phyloP scores from a whole-genome alignment of 2,113 vertebrate species.

The Hydrolagus affinis region DNA sequence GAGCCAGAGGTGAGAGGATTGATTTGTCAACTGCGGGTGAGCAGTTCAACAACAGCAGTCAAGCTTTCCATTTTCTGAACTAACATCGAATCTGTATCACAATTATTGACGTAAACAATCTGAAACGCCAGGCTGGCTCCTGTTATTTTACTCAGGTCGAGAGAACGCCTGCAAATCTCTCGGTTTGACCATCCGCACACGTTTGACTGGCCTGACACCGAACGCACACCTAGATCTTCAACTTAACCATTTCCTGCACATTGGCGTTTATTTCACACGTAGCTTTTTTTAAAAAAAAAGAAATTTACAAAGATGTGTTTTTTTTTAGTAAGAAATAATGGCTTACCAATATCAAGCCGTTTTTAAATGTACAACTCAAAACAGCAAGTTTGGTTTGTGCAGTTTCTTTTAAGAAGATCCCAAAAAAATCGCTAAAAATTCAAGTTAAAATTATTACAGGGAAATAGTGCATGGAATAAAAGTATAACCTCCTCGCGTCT shows the following conservation, averaged over 20 bases:
- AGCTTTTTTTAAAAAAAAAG: constrained; percentile 15
- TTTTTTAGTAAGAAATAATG: constrained; percentile 10
- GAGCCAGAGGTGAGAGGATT: too few relatives aligned
- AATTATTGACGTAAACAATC: too few relatives aligned
- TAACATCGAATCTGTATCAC: too few relatives aligned
- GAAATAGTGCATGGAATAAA: constrained; percentile 22
- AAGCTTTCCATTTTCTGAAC: too few relatives aligned
- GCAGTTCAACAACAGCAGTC: too few relatives aligned
- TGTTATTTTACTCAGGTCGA: too few relatives aligned
- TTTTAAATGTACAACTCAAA: not conserved
- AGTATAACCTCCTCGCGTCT: not conserved
- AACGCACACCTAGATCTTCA: not conserved
- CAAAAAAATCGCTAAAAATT: constrained; percentile 23
- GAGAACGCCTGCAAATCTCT: too few relatives aligned
- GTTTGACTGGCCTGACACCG: too few relatives aligned
- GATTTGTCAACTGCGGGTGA: too few relatives aligned
- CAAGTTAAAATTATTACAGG: constrained; percentile 25
- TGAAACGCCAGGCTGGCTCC: too few relatives aligned
- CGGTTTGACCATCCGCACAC: too few relatives aligned
- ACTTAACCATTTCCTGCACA: not conserved
- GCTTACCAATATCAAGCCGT: not conserved
- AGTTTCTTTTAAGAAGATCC: not conserved
- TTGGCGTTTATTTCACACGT: constrained; percentile 16
- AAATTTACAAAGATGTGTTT: constrained; percentile 23
- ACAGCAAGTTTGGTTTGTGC: not conserved